Percentiles rank a stretch among this genome's conserved stretches.
Evolutionary conservation across 1,140 invertebrate species (phyloP).

Genomic region (Drosophila parabipectinata): DNA sequence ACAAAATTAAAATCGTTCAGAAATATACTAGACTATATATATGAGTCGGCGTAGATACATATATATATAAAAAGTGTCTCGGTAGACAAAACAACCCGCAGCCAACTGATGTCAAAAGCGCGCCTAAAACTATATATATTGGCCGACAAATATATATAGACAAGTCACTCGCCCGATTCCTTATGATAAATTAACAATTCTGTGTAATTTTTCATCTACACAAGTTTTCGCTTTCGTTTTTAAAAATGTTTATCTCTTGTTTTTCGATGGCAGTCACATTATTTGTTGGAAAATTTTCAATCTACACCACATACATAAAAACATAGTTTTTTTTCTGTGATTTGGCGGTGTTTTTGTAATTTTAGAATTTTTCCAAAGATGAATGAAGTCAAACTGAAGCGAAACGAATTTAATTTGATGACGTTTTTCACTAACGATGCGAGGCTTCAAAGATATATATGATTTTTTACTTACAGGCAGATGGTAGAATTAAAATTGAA

Average conservation of each 20-base stretch:
- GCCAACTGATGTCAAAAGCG: constrained; percentile 68
- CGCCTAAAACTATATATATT: constrained; percentile 59
- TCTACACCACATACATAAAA: constrained; percentile 4
- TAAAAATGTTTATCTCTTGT: constrained; percentile 6
- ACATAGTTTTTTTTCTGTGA: constrained; percentile 4
- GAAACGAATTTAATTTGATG: constrained; percentile 62
- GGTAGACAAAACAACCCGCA: constrained; percentile 61
- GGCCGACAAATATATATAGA: constrained; percentile 11
- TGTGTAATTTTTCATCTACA: constrained; percentile 65
- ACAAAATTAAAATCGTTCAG: constrained; percentile 49
- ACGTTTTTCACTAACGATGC: constrained; percentile 52
- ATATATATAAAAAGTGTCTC: constrained; percentile 33
- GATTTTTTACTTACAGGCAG: background rate
- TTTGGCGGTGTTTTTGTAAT: constrained; percentile 28
- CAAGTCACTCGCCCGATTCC: constrained; percentile 47
- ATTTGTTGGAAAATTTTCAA: constrained; percentile 26
- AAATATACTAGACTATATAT: constrained; percentile 14
- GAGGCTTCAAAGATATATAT: constrained; percentile 26
- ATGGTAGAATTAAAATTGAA: background rate
- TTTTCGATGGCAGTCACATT: constrained; percentile 18
- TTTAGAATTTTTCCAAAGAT: constrained; percentile 30
- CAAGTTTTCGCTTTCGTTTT: constrained; percentile 56
- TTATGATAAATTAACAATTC: constrained; percentile 64
- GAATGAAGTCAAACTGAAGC: constrained; percentile 49
- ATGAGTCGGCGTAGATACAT: constrained; percentile 22